Conservation (phyloP, 2,113 vertebrate species). For the Bos indicus region DNA sequence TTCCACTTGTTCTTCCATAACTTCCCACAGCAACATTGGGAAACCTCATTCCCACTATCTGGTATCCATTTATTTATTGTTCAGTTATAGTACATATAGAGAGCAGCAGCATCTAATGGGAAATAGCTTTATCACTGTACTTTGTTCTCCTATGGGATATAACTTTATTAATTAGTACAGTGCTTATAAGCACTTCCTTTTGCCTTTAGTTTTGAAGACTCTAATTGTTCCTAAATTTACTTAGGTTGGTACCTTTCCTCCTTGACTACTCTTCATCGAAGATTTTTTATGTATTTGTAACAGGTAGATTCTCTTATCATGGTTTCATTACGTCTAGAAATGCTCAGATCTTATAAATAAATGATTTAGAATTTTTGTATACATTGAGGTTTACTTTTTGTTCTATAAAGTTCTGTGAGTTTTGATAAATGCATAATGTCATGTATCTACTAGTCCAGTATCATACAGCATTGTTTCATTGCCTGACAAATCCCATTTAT, state of each 20-base stretch:
- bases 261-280: not conserved
- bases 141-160: not conserved
- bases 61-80: not conserved
- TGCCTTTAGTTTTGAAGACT: not conserved
- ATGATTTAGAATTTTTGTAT: not conserved
- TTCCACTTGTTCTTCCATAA: not conserved
- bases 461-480: not conserved
- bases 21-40: not conserved
- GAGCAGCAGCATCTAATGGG: not conserved
- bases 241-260: not conserved
- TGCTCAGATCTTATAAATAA: not conserved
- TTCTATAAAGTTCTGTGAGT: not conserved
- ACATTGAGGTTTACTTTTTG: not conserved
- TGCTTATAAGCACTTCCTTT: not conserved
- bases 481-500: not conserved
- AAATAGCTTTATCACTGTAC: not conserved
- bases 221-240: not conserved
- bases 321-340: not conserved
- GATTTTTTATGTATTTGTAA: not conserved
- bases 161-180: not conserved
- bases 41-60: not conserved
- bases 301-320: not conserved
- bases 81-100: not conserved
- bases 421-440: not conserved
- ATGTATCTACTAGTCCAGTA: not conserved